Conservation (phyloP, 2,888 invertebrate genomes). For the Slavum lentiscoides region DNA sequence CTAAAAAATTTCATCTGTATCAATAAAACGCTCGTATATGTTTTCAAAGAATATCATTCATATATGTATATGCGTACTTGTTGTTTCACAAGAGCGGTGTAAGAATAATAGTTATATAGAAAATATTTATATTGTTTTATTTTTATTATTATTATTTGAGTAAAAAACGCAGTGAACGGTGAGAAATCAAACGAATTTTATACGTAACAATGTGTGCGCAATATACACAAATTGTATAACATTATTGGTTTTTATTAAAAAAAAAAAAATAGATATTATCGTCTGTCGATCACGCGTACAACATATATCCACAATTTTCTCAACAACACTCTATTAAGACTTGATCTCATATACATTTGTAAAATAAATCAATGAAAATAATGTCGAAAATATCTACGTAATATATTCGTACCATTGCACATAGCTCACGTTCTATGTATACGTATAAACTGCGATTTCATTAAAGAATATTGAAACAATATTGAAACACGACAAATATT, state of each 20-base stretch:
- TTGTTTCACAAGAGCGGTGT: no score
- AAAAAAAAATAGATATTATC: not conserved
- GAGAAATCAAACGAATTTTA: no score
- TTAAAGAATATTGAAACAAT: not conserved
- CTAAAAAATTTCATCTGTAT: no score
- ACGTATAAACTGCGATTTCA: not conserved
- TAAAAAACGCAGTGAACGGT: no score
- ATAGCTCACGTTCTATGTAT: not conserved
- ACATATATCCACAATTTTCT: not conserved
- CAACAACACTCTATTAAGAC: not conserved
- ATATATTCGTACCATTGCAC: not conserved
- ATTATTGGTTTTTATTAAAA: not conserved
- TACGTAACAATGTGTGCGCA: no score
- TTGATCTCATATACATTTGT: slow-evolving; percentile 17
- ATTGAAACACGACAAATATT: not conserved
- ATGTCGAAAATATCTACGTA: not conserved
- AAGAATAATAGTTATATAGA: no score
- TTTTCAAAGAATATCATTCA: no score
- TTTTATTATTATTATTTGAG: no score
- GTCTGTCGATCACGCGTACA: not conserved
- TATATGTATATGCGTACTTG: no score
- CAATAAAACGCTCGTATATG: no score
- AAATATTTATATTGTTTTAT: no score
- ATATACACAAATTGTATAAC: no score
- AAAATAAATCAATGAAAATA: slow-evolving; percentile 13